Evolutionary conservation across 2,888 invertebrate genomes (phyloP), one percentile per base, ranked within the genome.

Genomic region (Lottia scabra): DNA sequence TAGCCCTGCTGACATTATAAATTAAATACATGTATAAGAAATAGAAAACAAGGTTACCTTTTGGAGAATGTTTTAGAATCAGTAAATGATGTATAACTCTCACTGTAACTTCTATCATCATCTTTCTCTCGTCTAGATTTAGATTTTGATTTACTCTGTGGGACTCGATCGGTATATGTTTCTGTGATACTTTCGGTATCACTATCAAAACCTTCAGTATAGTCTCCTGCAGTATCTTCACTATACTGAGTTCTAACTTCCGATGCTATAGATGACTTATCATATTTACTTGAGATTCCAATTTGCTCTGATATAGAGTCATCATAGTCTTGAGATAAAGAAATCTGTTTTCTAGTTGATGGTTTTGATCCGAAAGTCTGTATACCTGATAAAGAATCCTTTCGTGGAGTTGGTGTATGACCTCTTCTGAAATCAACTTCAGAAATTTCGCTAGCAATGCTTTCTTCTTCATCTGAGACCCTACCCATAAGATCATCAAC

Each of bases 261-360:
- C 3, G 83, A 82, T 23, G 62, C 70, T 6, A 82, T 79, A 16
- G 67, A 70, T n/a, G 74, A 72, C 45, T 74, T 76, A 30, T 77
- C 72, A 19, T 70, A 63, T 6, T 30, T 63, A 26, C 75, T 74
- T 19, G 70, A 75, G 16, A 71, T 63, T 30, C 82, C 83, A 30
- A 84, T 80, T 67, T 73, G 78, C 67, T 84, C 84, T 5, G 82
- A 80, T 43, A 84, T 81, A 48, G 80, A 82, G 8, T 78, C 78
- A 15, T 84, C 83, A 80, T 85, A 85, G 66, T 85, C 85, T 27
- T 86, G 85, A 8, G 87, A 81, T 72, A 86, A 87, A 13, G 78
- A 75, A 30, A 68, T 63, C 63, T 65, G 71, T 16, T 38, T 70
- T 26, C 56, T 63, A 2, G 56, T 67, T 12, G 68, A 64, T 3